Conservation (phyloP, 2,888 invertebrate species). For the Parelbella ahira region DNA sequence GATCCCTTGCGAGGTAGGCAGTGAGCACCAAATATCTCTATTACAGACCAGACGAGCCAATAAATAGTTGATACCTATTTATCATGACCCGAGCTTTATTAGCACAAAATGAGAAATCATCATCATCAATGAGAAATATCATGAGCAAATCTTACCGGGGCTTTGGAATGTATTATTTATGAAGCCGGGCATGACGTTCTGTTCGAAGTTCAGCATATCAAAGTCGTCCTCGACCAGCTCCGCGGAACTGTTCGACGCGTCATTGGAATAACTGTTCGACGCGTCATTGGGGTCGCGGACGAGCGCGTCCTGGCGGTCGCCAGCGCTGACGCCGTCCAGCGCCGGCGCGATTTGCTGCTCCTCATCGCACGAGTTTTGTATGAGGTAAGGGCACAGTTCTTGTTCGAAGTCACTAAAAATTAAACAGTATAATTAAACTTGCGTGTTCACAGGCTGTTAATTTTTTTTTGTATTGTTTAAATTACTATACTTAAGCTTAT, state of each 20-base stretch:
- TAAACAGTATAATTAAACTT: conserved; percentile 19
- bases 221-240: conserved; percentile 52
- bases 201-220: conserved; percentile 66
- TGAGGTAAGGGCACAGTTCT: conserved; percentile 78
- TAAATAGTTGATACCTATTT: too few species aligned
- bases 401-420: conserved; percentile 76
- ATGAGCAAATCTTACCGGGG: conserved; percentile 39
- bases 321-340: conserved; percentile 53
- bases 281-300: conserved; percentile 53
- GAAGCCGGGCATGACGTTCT: conserved; percentile 70
- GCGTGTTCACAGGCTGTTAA: too few species aligned
- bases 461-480: neutral
- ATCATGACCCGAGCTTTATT: too few species aligned
- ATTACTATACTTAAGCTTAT: neutral
- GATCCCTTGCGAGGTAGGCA: too few species aligned
- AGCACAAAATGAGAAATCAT: too few species aligned
- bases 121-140: too few species aligned
- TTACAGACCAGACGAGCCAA: too few species aligned
- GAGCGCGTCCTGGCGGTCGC: conserved; percentile 46
- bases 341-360: conserved; percentile 42
- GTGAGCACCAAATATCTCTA: too few species aligned
- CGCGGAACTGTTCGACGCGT: conserved; percentile 48
- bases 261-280: too few species aligned
- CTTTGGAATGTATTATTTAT: conserved; percentile 72
- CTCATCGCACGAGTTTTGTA: conserved; percentile 68